A percentile compares a stretch with the other conserved stretches of the same genome.
These are phyloP conservation scores for Rhaphigaster nebulosa DNA, from an alignment of 2,888 invertebrate species.

Conservation along the genomic window DNA sequence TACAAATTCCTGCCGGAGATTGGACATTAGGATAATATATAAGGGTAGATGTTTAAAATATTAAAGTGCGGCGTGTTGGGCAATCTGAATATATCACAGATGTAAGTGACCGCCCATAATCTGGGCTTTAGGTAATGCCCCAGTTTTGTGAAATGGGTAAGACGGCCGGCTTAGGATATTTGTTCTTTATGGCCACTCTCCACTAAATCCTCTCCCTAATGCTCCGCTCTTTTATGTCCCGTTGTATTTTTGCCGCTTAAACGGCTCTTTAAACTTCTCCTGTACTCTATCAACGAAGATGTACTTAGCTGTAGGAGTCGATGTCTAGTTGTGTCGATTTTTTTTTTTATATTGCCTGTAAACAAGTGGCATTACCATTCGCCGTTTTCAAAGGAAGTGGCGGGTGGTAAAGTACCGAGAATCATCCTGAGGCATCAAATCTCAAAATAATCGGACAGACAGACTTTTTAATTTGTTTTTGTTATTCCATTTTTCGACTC, in stretches of 20 bases:
- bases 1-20: conserved; percentile 18
- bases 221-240: background rate
- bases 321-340: background rate
- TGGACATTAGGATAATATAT: conserved; percentile 32
- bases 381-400: no score
- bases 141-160: conserved; percentile 44
- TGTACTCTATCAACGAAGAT: background rate
- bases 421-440: no score
- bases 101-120: conserved; percentile 33
- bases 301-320: background rate
- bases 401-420: no score
- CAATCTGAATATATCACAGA: conserved; percentile 34
- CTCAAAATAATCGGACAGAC: no score
- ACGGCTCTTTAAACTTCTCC: conserved; percentile 10
- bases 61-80: background rate
- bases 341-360: background rate
- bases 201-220: conserved; percentile 2
- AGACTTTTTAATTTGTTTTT: no score
- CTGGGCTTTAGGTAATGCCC: conserved; percentile 46
- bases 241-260: conserved; percentile 24
- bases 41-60: conserved; percentile 36
- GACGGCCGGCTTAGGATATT: conserved; percentile 36
- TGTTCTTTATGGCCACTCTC: conserved; percentile 9
- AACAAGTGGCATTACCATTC: no score
- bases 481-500: no score